Base-by-base conservation (phyloP, 2,113 vertebrate genomes). In the Prionailurus viverrinus region DNA sequence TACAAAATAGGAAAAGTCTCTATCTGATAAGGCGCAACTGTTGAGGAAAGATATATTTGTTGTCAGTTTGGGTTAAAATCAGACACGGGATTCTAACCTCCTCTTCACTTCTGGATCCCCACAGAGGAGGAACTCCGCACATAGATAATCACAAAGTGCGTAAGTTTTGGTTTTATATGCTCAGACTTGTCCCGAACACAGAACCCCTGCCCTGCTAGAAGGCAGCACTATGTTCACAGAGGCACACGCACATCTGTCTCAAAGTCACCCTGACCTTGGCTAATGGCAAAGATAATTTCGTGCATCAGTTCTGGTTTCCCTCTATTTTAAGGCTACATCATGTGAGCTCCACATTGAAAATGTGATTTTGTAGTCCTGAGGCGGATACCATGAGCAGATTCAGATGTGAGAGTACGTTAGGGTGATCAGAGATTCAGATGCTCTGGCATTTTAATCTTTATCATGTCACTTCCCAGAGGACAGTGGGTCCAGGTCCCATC, bases 221-320 rank as follows among this genome's bases (percentile, higher is more conserved):
- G 84, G 36, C 31, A 76, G 41, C 4, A 2, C 53, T 2, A 1
- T 11, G 39, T n/a, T 86, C 61, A 48, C 21, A 21, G 78, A 82
- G 48, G 31, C 7, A 14, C 53, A 84, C 31, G 25, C 15, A 27
- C n/a, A 31, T 45, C 63, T 63, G 65, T 78, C 84, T 97, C 84
- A 45, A 63, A 97, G 91, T 88, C 73, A 69, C 36, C 41, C 61
- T 97, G 87, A 97, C 65, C 93, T 95, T 87, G 58, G 45, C 92
- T 81, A 88, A 69, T 76, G 71, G 91, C 90, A 84, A 95, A 89
- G n/a, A 78, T 51, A 84, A 96, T 74, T 87, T 80, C 66, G 84
- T 25, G 36, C 0, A 18, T 15, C 39, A 31, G 41, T 45, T 82
- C 94, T 41, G 61, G 73, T 48, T 93, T 95, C 80, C 36, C 63